These are phyloP conservation scores for Diplolepis rosae DNA, from an alignment of 2,888 invertebrate genomes.

Conservation along the genomic window DNA sequence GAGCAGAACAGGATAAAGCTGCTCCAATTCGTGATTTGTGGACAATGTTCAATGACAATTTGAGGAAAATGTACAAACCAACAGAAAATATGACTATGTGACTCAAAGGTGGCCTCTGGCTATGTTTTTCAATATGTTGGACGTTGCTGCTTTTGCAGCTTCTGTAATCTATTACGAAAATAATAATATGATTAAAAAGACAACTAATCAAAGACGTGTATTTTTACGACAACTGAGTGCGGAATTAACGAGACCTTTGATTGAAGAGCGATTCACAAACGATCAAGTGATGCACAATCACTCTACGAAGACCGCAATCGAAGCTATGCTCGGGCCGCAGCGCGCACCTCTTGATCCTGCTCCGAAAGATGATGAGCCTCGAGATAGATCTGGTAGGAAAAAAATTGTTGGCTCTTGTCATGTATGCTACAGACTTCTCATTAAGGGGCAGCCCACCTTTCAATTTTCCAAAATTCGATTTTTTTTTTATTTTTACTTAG, in stretches of 20 bases:
- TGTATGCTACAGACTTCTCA: too few species aligned
- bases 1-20: constrained; percentile 54
- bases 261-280: constrained; percentile 46
- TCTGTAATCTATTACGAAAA: constrained; percentile 48
- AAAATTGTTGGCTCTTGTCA: too few species aligned
- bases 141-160: constrained; percentile 31
- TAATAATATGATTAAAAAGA: constrained; percentile 47
- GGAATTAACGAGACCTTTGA: constrained; percentile 44
- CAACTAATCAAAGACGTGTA: constrained; percentile 42
- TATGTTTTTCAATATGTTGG: too few species aligned
- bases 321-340: constrained; percentile 38
- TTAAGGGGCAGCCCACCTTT: too few species aligned
- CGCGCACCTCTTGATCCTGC: too few species aligned
- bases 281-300: constrained; percentile 36
- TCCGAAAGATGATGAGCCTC: too few species aligned
- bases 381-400: too few species aligned
- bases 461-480: too few species aligned
- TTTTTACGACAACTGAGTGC: constrained; percentile 43
- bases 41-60: constrained; percentile 60
- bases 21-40: constrained; percentile 54
- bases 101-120: too few species aligned
- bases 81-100: constrained; percentile 58
- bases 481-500: too few species aligned
- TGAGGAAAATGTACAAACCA: constrained; percentile 54
- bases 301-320: constrained; percentile 39